Evolutionary conservation across 2,797 vertebrate species (phyloP), one percentile per base, ranked within the genome.

Genomic region (Podargus strigoides): DNA sequence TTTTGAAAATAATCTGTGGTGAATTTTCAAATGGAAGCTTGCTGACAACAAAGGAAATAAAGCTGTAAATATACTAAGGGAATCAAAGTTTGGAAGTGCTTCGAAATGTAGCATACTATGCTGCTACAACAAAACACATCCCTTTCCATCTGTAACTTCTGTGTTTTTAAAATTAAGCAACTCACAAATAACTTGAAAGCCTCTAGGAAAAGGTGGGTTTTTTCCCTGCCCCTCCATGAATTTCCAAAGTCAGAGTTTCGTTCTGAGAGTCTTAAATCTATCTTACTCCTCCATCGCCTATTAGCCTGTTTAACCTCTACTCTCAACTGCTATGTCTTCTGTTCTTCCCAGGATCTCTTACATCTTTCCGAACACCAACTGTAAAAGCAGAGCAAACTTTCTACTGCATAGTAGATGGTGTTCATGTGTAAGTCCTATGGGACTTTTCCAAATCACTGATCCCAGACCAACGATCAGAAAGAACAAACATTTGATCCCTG

Each of bases 401-500:
- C 49, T 56, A 14, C 53, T 32, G 32, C 3, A 3, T 36, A 47
- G 30, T 37, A 64, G 58, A 55, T 47, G 26, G 36, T 72, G 56
- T 30, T 67, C 39, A 27, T 41, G 14, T 34, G n/a, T 62, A 85
- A 60, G 39, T 76, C 63, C 84, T 28, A 66, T 4, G 10, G 10
- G 28, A 76, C 28, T 92, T 85, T 62, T 90, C 63, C 52, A n/a
- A 80, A 77, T n/a, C 67, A 74, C 53, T 37, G 52, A 81, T 64
- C 64, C 49, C 62, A 79, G 55, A 67, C 21, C 39, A 83, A 60
- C 27, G 69, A 90, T 67, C 59, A 59, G 60, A 74, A 77, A 85
- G 72, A 93, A 56, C 82, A 93, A 95, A 92, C 81, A 89, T 87
- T 87, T 82, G 67, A 92, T 93, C 55, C 77, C 42, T 60, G 42